Base-by-base conservation (phyloP, 2,797 vertebrate species). In the Clarias platycephalus region DNA sequence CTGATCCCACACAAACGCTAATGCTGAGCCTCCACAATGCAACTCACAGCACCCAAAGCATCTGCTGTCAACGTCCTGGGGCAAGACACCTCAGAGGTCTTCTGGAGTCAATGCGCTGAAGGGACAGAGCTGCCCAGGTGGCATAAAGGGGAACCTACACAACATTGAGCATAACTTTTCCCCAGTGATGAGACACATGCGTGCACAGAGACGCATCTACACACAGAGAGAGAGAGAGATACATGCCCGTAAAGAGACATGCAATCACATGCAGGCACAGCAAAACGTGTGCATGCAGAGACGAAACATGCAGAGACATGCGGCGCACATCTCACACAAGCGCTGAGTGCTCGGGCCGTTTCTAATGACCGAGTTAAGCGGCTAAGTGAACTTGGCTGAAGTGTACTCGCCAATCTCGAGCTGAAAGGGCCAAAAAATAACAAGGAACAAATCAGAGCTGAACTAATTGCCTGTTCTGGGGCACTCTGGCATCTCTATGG, bases 381-480 rank as follows among this genome's bases (percentile, higher is more conserved):
- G 78, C 87, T 85, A 84, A 89, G 79, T 81, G 84, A 84, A 86
- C 79, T 87, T 85, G 87, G 87, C 87, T 55, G 74, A 83, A 49
- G 77, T 64, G 60, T 15, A 28, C 89, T 88, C 62, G 55, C 66
- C 75, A 77, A 31, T 87, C 68, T 76, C 12, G 6, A 84, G 84
- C 71, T 55, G 85, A 84, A 84, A 80, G 80, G 60, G 60, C 76
- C 28, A 78, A 80, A 80, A 80, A 80, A 64, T 79, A 80, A 81
- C 71, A 57, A 82, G 83, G 84, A 88, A 86, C 83, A 87, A 86
- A 88, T 88, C 88, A 53, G 80, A 83, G 85, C 84, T 87, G 64
- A 88, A 88, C 88, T 89, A 90, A 91, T 89, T 90, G 88, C 87
- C 87, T 87, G 85, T 89, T 90, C 84, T 63, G 80, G 75, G 83